These are phyloP conservation scores for Crematogaster levior DNA, from an alignment of 2,888 invertebrate species.

Conservation along the genomic window DNA sequence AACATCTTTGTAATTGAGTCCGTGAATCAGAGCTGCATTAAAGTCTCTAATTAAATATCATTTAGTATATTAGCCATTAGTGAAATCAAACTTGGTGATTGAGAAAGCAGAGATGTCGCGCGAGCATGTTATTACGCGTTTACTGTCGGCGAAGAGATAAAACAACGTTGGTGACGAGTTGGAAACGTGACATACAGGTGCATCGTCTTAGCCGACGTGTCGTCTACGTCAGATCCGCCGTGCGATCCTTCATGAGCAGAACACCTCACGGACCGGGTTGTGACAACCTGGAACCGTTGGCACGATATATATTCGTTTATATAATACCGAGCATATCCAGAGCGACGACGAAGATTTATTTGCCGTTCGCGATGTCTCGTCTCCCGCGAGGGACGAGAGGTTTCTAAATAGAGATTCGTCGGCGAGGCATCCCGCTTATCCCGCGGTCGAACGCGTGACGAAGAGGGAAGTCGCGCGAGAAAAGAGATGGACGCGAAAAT, in stretches of 20 bases:
- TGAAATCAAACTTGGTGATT: neutral
- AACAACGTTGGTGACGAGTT: slow-evolving; percentile 32
- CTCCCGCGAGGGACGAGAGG: slow-evolving; percentile 53
- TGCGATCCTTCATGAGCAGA: slow-evolving; percentile 16
- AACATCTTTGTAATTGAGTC: neutral
- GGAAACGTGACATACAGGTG: slow-evolving; percentile 47
- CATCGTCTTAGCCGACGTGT: slow-evolving; percentile 32
- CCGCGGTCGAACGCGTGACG: too few species aligned
- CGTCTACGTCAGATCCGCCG: slow-evolving; percentile 5
- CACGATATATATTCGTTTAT: slow-evolving; percentile 61
- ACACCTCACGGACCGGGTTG: slow-evolving; percentile 35
- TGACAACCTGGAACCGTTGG: slow-evolving; percentile 54
- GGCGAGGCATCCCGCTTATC: slow-evolving; percentile 52
- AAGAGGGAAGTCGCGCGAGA: neutral
- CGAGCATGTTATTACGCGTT: slow-evolving; percentile 5
- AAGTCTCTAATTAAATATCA: too few species aligned
- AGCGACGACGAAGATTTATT: slow-evolving; percentile 57
- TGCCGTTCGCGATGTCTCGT: slow-evolving; percentile 52
- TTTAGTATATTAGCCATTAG: neutral
- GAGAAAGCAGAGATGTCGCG: neutral
- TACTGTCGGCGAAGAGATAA: slow-evolving; percentile 13
- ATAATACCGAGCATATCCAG: slow-evolving; percentile 56
- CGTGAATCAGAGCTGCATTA: neutral
- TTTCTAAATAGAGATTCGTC: slow-evolving; percentile 73
- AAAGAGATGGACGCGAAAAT: slow-evolving; percentile 14